Evolutionary conservation across 2,888 invertebrate genomes (phyloP).

Genomic region (Phortica magna): DNA sequence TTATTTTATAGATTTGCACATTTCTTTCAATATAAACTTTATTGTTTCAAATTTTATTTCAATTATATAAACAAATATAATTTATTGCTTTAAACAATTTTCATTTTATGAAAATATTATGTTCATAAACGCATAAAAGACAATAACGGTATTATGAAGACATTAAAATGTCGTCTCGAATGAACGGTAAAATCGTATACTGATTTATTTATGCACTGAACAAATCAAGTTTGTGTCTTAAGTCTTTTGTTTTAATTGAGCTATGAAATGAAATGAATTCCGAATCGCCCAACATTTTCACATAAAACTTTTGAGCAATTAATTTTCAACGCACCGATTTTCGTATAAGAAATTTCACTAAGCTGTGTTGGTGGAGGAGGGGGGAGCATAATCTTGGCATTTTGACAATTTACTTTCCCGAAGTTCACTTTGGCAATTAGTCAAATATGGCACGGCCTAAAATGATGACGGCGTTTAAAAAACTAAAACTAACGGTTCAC

Average conservation of each 20-base stretch:
- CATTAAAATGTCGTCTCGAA: no score
- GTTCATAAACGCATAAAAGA: no score
- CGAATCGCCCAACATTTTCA: background rate
- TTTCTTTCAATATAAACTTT: no score
- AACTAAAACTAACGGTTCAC: background rate
- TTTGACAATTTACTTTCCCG: slow-evolving; percentile 16
- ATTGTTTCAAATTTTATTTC: background rate
- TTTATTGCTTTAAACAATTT: background rate
- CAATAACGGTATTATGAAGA: no score
- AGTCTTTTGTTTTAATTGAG: slow-evolving; percentile 10
- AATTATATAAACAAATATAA: background rate
- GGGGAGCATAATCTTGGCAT: slow-evolving; percentile 1
- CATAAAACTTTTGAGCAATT: background rate
- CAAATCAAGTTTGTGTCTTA: slow-evolving; percentile 12
- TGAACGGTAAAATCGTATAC: no score
- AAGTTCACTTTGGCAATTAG: slow-evolving; percentile 15
- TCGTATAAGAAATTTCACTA: slow-evolving; percentile 6
- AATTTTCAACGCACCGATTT: background rate
- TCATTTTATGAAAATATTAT: background rate
- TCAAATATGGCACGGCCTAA: slow-evolving; percentile 16
- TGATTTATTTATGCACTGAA: background rate
- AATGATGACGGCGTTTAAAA: background rate
- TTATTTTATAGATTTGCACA: no score
- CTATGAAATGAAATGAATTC: background rate
- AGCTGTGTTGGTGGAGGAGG: background rate